A percentile compares a stretch with the other conserved stretches of the same genome.
Evolutionary conservation across 2,113 vertebrate species (phyloP).

Genomic region (Ceyx margarethae): DNA sequence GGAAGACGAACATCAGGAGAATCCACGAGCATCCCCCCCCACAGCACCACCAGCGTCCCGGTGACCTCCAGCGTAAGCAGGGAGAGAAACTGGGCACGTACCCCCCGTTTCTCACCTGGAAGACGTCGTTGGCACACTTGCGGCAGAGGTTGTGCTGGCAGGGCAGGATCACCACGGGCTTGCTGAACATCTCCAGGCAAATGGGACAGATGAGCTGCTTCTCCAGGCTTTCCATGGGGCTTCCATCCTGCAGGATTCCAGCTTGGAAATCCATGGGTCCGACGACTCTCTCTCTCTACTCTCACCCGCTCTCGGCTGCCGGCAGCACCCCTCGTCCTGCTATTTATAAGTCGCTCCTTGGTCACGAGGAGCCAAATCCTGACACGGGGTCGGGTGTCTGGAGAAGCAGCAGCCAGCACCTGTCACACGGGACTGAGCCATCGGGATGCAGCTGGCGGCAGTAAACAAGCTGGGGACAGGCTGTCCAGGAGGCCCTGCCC

Average conservation of each 20-base stretch:
- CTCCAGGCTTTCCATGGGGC: conserved; percentile 91
- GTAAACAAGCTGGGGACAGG: conserved; percentile 77
- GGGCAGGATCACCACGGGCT: conserved; percentile 95
- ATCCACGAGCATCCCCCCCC: neutral
- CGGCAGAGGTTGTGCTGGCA: conserved; percentile 98
- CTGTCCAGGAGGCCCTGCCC: conserved; percentile 49
- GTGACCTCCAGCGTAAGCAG: fast-evolving
- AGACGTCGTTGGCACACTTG: conserved; percentile 91
- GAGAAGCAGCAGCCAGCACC: conserved; percentile 24
- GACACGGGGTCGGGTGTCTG: conserved; percentile 65
- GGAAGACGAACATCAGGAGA: fast-evolving
- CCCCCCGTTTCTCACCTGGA: conserved; percentile 77
- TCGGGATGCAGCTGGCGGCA: neutral
- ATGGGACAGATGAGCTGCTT: conserved; percentile 98
- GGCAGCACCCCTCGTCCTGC: neutral
- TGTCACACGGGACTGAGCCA: conserved; percentile 72
- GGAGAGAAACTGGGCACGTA: fast-evolving
- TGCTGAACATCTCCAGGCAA: conserved; percentile 97
- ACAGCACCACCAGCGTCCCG: neutral
- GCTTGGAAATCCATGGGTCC: conserved; percentile 77
- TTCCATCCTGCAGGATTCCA: conserved; percentile 75
- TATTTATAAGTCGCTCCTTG: conserved; percentile 70
- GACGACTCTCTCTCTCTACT: fast-evolving
- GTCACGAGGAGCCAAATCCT: conserved; percentile 62
- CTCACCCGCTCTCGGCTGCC: neutral